Base-by-base conservation (phyloP, 2,888 invertebrate genomes). In the Mycogona germanica region DNA sequence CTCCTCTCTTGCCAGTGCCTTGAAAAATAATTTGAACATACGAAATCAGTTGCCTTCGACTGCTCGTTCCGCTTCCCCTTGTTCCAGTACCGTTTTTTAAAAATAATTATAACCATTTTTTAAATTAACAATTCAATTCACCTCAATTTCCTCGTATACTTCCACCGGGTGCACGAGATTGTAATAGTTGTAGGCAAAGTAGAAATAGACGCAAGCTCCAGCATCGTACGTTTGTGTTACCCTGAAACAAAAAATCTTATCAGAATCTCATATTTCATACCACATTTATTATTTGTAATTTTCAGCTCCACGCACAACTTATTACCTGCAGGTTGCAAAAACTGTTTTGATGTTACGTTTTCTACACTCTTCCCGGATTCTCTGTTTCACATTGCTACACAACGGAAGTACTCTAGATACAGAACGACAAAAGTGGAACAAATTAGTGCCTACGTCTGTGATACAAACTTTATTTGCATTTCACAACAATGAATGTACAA, bases 211-310 rank as follows among this genome's bases (percentile, higher is more conserved):
- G 67, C 95, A 95, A 63, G 95, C 93, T 0, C 98, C 98, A 0
- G 89, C 84, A 67, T 98, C 97, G 68, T 98, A 93, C 23, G 92
- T 91, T 73, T 98, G 97, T 7, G 97, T 97, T 9, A 97, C 85
- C 58, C 74, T 71, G 63, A 4, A 59, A 60, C 19, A 45, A 41
- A 51, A 46, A 21, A 25, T n/a, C n/a, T n/a, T n/a, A 42, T 4
- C 44, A 21, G 7, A 25, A 7, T 9, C 17, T 12, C 1, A n/a
- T 1, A 26, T 25, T 45, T 26, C 26, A 21, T 2, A 12, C 14
- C 23, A 6, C 19, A 9, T 37, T 49, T 21, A 21, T n/a, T 9
- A 17, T 44, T 19, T 2, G n/a, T 2, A 44, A 44, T 21, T 14
- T n/a, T n/a, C n/a, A n/a, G n/a, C n/a, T n/a, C n/a, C n/a, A 51